These are phyloP conservation scores for Bursaphelenchus okinawaensis DNA, from an alignment of 2,888 invertebrate species.

Conservation along the genomic window DNA sequence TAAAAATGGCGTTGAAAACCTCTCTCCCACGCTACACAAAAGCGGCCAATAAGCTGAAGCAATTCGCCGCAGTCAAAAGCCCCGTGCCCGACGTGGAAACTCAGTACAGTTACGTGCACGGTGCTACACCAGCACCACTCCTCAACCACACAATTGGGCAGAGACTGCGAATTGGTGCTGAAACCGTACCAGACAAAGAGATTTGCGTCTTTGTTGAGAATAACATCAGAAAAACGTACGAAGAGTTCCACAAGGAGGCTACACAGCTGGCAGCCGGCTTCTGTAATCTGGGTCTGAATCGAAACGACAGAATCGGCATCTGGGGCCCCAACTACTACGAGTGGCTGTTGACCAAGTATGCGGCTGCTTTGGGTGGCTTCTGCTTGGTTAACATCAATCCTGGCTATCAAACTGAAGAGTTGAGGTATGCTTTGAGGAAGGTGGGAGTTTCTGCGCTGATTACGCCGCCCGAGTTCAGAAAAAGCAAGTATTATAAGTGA, in stretches of 20 bases:
- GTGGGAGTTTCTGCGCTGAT: conserved; percentile 66
- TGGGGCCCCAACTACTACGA: conserved; percentile 73
- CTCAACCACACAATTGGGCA: conserved; percentile 49
- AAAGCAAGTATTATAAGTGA: conserved; percentile 66
- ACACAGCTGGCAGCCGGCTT: conserved; percentile 72
- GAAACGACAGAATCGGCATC: conserved; percentile 72
- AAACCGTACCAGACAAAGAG: conserved; percentile 47
- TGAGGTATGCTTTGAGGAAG: conserved; percentile 70
- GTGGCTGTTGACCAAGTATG: conserved; percentile 72
- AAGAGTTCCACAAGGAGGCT: conserved; percentile 59
- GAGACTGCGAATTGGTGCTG: conserved; percentile 38
- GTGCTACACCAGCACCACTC: conserved; percentile 35
- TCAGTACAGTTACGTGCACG: conserved; percentile 62
- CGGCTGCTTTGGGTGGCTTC: conserved; percentile 70
- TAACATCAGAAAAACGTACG: conserved; percentile 44
- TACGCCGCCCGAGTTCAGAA: conserved; percentile 66
- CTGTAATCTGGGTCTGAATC: conserved; percentile 67
- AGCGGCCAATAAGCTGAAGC: background rate
- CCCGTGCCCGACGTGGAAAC: conserved; percentile 51
- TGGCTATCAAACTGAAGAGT: conserved; percentile 68
- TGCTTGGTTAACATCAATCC: conserved; percentile 66
- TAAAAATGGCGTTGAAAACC: background rate
- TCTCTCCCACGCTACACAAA: background rate
- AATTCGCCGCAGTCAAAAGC: background rate
- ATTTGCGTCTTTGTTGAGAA: conserved; percentile 47